These are phyloP conservation scores for Himalopsyche tibetana DNA, from an alignment of 2,888 invertebrate genomes.

Conservation along the genomic window DNA sequence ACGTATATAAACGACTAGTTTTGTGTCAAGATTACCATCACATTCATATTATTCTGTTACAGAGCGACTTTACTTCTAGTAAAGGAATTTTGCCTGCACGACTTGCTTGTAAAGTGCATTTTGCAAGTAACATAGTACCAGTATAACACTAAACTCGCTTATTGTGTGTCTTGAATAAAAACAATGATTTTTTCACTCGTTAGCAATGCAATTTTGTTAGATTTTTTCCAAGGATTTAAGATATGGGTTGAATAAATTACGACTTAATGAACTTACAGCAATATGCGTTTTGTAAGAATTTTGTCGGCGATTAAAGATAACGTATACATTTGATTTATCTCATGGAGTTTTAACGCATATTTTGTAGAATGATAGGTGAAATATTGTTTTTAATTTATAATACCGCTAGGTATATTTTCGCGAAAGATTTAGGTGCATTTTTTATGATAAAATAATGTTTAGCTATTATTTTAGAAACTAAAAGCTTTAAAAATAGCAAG, in stretches of 20 bases:
- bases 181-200: conserved; percentile 31
- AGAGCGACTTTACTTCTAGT: background rate
- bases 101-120: conserved; percentile 26
- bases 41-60: too few relatives aligned
- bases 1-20: too few relatives aligned
- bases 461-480: too few relatives aligned
- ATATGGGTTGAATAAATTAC: conserved; percentile 26
- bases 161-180: conserved; percentile 8
- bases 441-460: too few relatives aligned
- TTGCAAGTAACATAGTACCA: background rate
- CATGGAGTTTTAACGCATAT: background rate
- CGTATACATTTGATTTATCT: background rate
- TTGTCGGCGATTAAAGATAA: conserved; percentile 8
- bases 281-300: conserved; percentile 23
- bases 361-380: background rate
- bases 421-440: too few relatives aligned
- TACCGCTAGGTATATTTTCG: too few relatives aligned
- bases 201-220: conserved; percentile 20
- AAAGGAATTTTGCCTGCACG: conserved; percentile 23
- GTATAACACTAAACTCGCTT: background rate
- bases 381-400: too few relatives aligned
- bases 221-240: conserved; percentile 17
- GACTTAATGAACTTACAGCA: conserved; percentile 2
- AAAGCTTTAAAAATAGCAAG: too few relatives aligned
- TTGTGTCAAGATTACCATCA: too few relatives aligned